These are phyloP conservation scores for Microtus ochrogaster DNA, from an alignment of 2,113 vertebrate genomes.

Conservation along the genomic window DNA sequence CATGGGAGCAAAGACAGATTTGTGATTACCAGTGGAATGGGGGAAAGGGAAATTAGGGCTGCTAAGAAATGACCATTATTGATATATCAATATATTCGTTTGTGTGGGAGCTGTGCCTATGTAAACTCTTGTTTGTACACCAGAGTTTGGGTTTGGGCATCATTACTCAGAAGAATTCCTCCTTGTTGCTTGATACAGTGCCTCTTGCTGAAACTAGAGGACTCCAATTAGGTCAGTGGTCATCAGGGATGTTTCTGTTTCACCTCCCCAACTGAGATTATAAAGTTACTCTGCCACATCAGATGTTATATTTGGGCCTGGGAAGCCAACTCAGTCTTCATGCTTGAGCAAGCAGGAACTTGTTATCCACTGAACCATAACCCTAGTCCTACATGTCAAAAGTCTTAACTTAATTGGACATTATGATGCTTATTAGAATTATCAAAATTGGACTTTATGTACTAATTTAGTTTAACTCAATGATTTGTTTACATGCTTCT, in stretches of 20 bases:
- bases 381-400: too few species aligned
- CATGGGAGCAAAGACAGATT: neutral
- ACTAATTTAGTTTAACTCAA: neutral
- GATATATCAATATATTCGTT: neutral
- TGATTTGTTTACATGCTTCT: neutral
- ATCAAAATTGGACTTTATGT: neutral
- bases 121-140: neutral
- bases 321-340: neutral
- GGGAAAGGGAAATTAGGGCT: neutral
- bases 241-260: too few species aligned
- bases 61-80: neutral
- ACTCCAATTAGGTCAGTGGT: neutral
- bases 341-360: neutral
- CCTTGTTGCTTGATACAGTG: neutral
- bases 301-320: neutral
- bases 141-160: neutral
- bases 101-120: too few species aligned
- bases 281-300: neutral
- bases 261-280: neutral
- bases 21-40: neutral
- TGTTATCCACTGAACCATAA: neutral
- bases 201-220: too few species aligned
- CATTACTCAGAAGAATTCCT: neutral
- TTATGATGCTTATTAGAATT: neutral
- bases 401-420: neutral